Percentiles rank a stretch among this genome's conserved stretches.
phyloP scores from a whole-genome alignment of 2,797 vertebrate genomes.

The Tapera naevia region DNA sequence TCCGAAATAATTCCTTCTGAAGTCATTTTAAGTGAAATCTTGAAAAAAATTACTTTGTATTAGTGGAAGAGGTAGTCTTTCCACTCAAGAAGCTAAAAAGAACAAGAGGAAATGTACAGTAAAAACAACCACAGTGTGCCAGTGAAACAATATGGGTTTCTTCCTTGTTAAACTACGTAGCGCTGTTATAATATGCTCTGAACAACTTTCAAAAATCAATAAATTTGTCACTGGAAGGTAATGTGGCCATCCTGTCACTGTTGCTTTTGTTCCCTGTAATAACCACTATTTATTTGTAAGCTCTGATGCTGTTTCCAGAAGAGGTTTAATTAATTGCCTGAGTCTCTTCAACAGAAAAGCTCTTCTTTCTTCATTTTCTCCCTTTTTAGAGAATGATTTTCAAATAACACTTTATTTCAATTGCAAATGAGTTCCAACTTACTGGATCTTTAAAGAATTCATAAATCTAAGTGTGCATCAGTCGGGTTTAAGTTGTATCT shows the following conservation, averaged over 20 bases:
- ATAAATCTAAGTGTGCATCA: constrained; percentile 9
- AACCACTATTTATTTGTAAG: constrained; percentile 40
- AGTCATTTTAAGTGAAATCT: background rate
- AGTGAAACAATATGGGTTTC: background rate
- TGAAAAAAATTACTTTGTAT: background rate
- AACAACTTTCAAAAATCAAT: constrained; percentile 1
- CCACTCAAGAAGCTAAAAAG: background rate
- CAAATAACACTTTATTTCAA: constrained; percentile 46
- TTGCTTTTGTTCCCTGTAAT: constrained; percentile 25
- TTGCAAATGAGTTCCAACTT: constrained; percentile 48
- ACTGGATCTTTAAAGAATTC: constrained; percentile 30
- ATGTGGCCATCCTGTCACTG: background rate
- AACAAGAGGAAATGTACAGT: background rate
- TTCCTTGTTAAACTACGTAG: background rate
- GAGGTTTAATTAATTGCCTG: constrained; percentile 52
- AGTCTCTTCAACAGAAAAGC: constrained; percentile 34
- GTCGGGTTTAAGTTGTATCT: background rate
- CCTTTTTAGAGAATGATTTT: constrained; percentile 35
- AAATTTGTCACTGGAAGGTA: constrained; percentile 9
- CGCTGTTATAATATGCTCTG: background rate
- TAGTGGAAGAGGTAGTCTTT: background rate
- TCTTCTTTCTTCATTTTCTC: background rate
- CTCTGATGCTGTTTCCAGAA: constrained; percentile 25
- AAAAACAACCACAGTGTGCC: background rate
- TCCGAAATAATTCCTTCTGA: background rate